These are phyloP conservation scores for Amphipoea lucens DNA, from an alignment of 2,888 invertebrate species.

Conservation along the genomic window DNA sequence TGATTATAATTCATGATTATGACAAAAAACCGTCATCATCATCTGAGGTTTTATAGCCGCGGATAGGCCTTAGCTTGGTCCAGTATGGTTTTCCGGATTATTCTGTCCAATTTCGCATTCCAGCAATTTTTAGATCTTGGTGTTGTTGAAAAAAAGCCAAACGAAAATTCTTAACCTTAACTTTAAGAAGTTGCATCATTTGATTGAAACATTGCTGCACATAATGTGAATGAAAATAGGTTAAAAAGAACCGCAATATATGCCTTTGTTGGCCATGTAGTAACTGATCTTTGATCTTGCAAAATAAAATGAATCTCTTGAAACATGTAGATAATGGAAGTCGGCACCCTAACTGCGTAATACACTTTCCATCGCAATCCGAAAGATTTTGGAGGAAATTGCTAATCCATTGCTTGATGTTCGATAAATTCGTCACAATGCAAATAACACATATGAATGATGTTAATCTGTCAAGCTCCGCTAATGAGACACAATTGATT, in stretches of 20 bases:
- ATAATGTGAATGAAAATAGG: background rate
- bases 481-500: too few relatives aligned
- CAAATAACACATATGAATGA: background rate
- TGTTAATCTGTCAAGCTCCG: background rate
- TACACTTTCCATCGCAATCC: background rate
- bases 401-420: background rate
- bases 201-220: background rate
- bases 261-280: background rate
- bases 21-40: background rate
- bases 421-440: background rate
- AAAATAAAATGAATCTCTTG: background rate
- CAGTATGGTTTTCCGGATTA: background rate
- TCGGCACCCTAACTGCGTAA: background rate
- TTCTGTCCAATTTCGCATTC: background rate
- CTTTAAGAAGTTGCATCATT: background rate
- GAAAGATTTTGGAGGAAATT: background rate
- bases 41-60: background rate
- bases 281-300: too few relatives aligned
- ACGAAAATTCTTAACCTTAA: too few relatives aligned
- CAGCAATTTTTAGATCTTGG: background rate
- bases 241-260: background rate
- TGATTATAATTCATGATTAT: too few relatives aligned
- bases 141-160: background rate
- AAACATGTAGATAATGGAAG: background rate
- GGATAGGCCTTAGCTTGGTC: background rate